A percentile compares a stretch with the other conserved stretches of the same genome.
phyloP scores from a whole-genome alignment of 2,888 invertebrate species.

The Iphiclides podalirius region DNA sequence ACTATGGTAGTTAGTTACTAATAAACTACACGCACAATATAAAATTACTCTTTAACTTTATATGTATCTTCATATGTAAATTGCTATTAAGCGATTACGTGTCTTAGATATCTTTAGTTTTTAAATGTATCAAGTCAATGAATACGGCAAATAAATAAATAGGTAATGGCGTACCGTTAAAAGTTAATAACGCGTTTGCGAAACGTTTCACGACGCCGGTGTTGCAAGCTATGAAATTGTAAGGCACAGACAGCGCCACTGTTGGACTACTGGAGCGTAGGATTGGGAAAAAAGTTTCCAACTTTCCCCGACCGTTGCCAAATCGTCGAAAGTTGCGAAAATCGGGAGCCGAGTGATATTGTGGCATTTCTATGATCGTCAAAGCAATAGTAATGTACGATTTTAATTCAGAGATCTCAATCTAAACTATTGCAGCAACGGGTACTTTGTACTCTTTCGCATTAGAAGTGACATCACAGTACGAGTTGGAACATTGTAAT shows the following conservation, averaged over 20 bases:
- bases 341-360: conserved; percentile 30
- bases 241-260: conserved; percentile 54
- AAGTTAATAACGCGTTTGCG: conserved; percentile 46
- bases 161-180: conserved; percentile 34
- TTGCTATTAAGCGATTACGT: too few relatives aligned
- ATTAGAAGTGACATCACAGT: too few relatives aligned
- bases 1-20: too few relatives aligned
- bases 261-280: conserved; percentile 72
- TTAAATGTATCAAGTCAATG: too few relatives aligned
- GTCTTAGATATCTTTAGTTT: too few relatives aligned
- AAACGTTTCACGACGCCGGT: conserved; percentile 55
- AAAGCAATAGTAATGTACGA: too few relatives aligned
- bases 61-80: too few relatives aligned
- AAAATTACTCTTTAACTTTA: too few relatives aligned
- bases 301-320: conserved; percentile 63
- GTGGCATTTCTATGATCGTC: too few relatives aligned
- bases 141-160: background rate
- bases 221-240: conserved; percentile 73
- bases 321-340: conserved; percentile 65
- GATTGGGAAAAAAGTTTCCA: conserved; percentile 68
- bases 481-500: too few relatives aligned
- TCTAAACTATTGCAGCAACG: background rate
- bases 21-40: too few relatives aligned
- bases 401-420: conserved; percentile 1
- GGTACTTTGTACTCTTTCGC: too few relatives aligned